Evolutionary conservation across 2,113 vertebrate species (phyloP).

Genomic region (Nipponia nippon): DNA sequence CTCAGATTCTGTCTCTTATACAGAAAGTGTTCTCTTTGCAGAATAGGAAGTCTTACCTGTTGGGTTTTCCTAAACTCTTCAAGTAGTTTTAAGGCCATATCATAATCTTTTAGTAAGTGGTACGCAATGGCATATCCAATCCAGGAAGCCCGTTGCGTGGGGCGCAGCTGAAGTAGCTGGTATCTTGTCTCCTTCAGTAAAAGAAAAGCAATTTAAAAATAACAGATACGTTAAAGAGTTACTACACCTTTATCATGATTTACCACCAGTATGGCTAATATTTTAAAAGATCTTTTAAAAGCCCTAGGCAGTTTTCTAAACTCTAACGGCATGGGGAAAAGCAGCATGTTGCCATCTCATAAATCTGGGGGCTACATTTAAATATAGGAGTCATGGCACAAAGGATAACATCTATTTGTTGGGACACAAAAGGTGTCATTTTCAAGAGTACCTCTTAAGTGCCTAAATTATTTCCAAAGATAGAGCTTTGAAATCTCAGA

Average conservation of each 20-base stretch:
- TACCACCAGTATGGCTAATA: not conserved
- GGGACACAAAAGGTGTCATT: not conserved
- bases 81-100: constrained; percentile 79
- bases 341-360: not conserved
- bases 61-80: constrained; percentile 83
- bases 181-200: constrained; percentile 76
- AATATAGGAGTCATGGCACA: not conserved
- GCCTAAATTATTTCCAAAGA: not conserved
- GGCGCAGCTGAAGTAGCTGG: constrained; percentile 76
- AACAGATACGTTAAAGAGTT: not conserved
- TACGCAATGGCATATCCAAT: constrained; percentile 81
- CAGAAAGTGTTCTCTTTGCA: not conserved
- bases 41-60: constrained; percentile 67
- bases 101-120: constrained; percentile 79
- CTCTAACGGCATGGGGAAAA: not conserved
- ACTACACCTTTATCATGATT: not conserved
- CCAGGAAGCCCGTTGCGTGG: constrained; percentile 78
- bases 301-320: not conserved
- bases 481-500: not conserved
- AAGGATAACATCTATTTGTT: not conserved
- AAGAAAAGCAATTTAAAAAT: not conserved
- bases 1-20: not conserved
- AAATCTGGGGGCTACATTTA: not conserved
- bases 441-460: not conserved
- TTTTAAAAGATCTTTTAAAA: not conserved